phyloP scores from a whole-genome alignment of 1,140 invertebrate species.

The Calephelis nemesis region DNA sequence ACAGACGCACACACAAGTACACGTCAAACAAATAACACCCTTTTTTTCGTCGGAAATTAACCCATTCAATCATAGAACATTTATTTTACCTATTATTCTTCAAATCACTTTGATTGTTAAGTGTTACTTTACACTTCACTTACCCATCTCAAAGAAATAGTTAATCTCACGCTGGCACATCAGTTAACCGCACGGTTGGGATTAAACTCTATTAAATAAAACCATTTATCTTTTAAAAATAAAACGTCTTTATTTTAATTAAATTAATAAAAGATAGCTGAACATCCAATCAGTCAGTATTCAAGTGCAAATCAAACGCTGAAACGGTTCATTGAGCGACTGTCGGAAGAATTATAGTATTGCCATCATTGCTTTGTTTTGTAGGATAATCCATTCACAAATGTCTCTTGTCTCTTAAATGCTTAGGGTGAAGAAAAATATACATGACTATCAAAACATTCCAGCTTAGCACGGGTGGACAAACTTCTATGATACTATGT shows the following conservation, averaged over 20 bases:
- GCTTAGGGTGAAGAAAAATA: no score
- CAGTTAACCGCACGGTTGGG: slow-evolving; percentile 2
- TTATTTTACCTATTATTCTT: slow-evolving; percentile 12
- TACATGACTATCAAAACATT: no score
- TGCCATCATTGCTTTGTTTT: neutral
- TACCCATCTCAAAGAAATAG: slow-evolving; percentile 26
- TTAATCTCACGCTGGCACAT: slow-evolving; percentile 24
- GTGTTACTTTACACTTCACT: slow-evolving; percentile 13
- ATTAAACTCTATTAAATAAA: slow-evolving; percentile 25
- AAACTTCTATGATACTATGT: no score
- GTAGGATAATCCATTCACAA: neutral
- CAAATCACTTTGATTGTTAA: slow-evolving; percentile 22
- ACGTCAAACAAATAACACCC: no score
- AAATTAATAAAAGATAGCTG: slow-evolving; percentile 45
- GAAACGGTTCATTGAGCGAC: slow-evolving; percentile 12
- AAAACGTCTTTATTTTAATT: slow-evolving; percentile 43
- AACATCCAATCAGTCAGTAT: slow-evolving; percentile 42
- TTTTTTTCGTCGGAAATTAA: no score
- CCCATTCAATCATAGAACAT: no score
- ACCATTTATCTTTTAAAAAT: slow-evolving; percentile 29
- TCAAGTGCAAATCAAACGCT: slow-evolving; percentile 41
- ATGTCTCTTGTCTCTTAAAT: no score
- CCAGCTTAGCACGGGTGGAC: no score
- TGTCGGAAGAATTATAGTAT: slow-evolving; percentile 10
- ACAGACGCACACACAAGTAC: no score